Base-by-base conservation (phyloP, 2,797 vertebrate genomes). In the Champsocephalus gunnari region DNA sequence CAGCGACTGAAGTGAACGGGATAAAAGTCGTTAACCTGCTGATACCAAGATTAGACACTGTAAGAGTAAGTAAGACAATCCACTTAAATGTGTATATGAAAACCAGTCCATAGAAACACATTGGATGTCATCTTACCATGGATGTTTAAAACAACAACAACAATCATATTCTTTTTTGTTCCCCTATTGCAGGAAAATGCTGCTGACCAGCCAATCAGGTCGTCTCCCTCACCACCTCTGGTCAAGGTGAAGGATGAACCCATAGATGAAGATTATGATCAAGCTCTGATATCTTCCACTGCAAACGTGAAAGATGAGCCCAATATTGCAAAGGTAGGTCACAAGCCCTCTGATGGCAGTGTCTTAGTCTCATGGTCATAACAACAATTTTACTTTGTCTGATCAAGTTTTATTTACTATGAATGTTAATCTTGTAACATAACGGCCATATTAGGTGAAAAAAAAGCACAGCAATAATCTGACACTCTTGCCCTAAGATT, bases 191-290 rank as follows among this genome's bases (percentile, higher is more conserved):
- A 89, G 88, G 66, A 81, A 32, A 76, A 44, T 2, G 24, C 11
- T 50, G 13, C 24, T 5, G 0, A 48, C 19, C 24, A 41, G 51
- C 7, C 68, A 77, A 83, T 91, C 88, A 92, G 93, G 78, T 87
- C 89, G 58, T 94, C 94, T 83, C 92, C 92, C 60, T 95, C 95
- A 63, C 92, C 95, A 6, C 89, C 95, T 56, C 74, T 95, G 91
- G 93, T 98, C 91, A 96, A 96, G 87, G 96, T 99, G 92, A 99
- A 99, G 92, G 98, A 99, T 82, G 98, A 99, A 92, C 98, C 98
- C 55, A 92, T 97, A 90, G 98, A 99, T 76, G 98, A 99, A 86
- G 98, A 97, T 88, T 99, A 99, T 88, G 96, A 97, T 74, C 96
- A 94, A 84, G 97, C 97, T 65, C 93, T 98, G 62, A 92, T 92